phyloP scores from a whole-genome alignment of 2,888 invertebrate species.

The Trypoxylon attenuatum region DNA sequence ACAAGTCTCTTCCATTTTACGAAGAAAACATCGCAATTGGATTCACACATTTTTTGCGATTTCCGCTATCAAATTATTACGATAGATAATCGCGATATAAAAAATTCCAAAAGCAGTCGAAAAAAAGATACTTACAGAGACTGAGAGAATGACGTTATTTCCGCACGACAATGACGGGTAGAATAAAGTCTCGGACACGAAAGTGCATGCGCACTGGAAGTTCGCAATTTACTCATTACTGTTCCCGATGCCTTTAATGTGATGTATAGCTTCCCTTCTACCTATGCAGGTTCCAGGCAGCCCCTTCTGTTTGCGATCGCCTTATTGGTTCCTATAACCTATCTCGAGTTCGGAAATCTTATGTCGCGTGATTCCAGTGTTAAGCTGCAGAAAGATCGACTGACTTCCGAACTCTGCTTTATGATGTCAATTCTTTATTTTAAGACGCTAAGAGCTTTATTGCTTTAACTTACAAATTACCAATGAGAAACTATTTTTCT shows the following conservation, averaged over 20 bases:
- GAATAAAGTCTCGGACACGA: constrained; percentile 34
- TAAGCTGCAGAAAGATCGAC: constrained; percentile 20
- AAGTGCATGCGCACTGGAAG: constrained; percentile 54
- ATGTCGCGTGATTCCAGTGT: constrained; percentile 31
- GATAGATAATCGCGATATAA: no score
- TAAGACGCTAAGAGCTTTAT: no score
- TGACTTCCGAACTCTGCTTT: neutral
- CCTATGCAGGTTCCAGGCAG: constrained; percentile 37
- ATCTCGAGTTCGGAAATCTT: constrained; percentile 42
- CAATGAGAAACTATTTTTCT: no score
- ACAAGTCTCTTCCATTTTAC: no score
- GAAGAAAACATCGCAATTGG: no score
- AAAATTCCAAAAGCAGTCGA: no score
- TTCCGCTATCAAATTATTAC: no score
- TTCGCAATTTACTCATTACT: constrained; percentile 56
- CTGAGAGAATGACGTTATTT: constrained; percentile 23
- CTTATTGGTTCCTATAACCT: constrained; percentile 40
- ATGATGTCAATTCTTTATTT: no score
- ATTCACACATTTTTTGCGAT: no score
- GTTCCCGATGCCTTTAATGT: constrained; percentile 46
- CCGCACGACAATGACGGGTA: constrained; percentile 30
- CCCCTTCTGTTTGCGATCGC: constrained; percentile 28
- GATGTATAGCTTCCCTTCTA: constrained; percentile 54
- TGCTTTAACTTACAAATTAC: no score
- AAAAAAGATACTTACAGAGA: no score